Conservation (phyloP, 1,140 invertebrate species). For the Drosophila asahinai region DNA sequence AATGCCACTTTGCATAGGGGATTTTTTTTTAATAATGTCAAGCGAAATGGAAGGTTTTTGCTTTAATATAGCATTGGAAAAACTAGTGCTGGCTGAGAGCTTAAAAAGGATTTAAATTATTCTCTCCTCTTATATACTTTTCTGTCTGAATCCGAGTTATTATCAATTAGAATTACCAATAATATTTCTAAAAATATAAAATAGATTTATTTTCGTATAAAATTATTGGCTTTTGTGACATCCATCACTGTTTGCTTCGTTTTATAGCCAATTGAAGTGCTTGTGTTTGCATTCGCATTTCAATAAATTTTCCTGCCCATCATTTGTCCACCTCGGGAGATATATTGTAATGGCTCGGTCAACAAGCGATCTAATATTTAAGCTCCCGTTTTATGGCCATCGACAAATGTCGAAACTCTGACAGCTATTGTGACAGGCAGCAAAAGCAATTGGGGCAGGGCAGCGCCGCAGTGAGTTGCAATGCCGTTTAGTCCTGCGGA, state of each 20-base stretch:
- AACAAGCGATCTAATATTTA: conserved; percentile 43
- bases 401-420: conserved; percentile 47
- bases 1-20: background rate
- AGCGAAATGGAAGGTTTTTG: background rate
- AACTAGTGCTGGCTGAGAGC: background rate
- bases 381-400: conserved; percentile 49
- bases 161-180: too few species aligned
- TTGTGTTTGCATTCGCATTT: conserved; percentile 3
- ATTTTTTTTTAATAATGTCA: conserved; percentile 2
- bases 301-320: conserved; percentile 10
- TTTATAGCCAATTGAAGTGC: background rate
- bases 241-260: background rate
- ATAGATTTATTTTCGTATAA: too few species aligned
- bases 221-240: background rate
- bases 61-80: background rate
- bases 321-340: conserved; percentile 1
- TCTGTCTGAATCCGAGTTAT: too few species aligned
- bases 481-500: conserved; percentile 5
- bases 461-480: conserved; percentile 5
- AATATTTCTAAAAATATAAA: background rate
- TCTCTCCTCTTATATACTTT: background rate
- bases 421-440: conserved; percentile 50
- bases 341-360: conserved; percentile 11
- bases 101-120: background rate
- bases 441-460: conserved; percentile 18